Evolutionary conservation across 2,888 invertebrate species (phyloP), one percentile per base, ranked within the genome.

Genomic region (Diaprepes abbreviatus): DNA sequence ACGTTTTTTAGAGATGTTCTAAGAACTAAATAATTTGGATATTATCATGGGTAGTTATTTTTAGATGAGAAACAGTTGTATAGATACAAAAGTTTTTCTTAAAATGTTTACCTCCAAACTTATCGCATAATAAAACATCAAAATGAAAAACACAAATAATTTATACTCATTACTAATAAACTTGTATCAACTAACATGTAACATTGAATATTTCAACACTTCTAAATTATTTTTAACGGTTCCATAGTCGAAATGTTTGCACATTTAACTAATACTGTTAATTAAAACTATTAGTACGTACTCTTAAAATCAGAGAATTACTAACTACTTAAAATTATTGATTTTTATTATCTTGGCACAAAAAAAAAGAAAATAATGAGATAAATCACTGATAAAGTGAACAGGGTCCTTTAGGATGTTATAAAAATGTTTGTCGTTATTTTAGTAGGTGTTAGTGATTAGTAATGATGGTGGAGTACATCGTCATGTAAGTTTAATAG

Each of bases 381-480:
- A 50, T 50, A 50, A 28, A 28, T 48, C 48, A 12, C 10, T 21
- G 48, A 48, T 48, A 48, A 48, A 28, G 6, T 17, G 7, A 48
- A 48, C 12, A 24, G n/a, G 48, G 48, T 50, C 28, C 28, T 50
- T 28, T 28, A 50, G 28, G 12, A 16, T 28, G 12, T 6, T 6
- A 50, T 28, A 14, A 9, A 28, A 7, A 50, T 50, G 24, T 28
- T 28, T 50, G 2, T 50, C 7, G 6, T 28, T 24, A 48, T 48
- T 50, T 16, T 55, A 12, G 17, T 24, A n/a, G 38, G 35, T 38
- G 1, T 24, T 12, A 24, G 9, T 21, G 35, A 35, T 21, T 54
- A 19, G 33, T 33, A 48, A 45, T 54, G 24, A 68, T 65, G 57
- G 55, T 60, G 4, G 55, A 52, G n/a, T 65, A 60, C 45, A 33